Conservation (phyloP, 2,113 vertebrate genomes). For the Apteryx mantelli region DNA sequence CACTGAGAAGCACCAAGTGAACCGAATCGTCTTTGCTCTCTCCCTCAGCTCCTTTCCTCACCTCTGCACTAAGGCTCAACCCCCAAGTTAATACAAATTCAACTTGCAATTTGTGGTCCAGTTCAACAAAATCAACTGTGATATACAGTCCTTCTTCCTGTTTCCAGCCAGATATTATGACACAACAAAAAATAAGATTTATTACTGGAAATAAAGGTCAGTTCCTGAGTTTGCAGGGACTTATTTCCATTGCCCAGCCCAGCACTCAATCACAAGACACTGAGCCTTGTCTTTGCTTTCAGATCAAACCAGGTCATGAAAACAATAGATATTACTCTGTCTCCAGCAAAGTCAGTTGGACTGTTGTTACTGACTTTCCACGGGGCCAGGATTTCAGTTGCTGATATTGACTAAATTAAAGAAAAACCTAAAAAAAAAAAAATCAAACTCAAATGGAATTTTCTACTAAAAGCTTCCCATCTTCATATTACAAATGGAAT, state of each 20-base stretch:
- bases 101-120: not conserved
- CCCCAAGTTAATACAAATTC: not conserved
- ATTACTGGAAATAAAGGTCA: conserved; percentile 45
- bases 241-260: not conserved
- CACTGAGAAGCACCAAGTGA: not conserved
- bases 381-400: not conserved
- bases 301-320: not conserved
- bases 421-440: not conserved
- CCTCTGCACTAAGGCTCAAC: not conserved
- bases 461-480: not conserved
- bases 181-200: conserved; percentile 10
- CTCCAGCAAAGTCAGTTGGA: not conserved
- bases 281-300: not conserved
- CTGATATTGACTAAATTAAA: not conserved
- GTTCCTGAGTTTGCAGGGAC: not conserved
- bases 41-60: not conserved
- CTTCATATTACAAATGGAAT: not conserved
- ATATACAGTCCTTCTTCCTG: not conserved
- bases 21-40: not conserved
- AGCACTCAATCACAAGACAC: not conserved
- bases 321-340: not conserved
- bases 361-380: not conserved
- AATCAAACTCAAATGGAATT: not conserved
- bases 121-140: not conserved
- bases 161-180: conserved; percentile 7